Percentiles rank a stretch among this genome's conserved stretches.
Conservation (phyloP, 2,888 invertebrate species). For the Nephrotoma flavescens region DNA sequence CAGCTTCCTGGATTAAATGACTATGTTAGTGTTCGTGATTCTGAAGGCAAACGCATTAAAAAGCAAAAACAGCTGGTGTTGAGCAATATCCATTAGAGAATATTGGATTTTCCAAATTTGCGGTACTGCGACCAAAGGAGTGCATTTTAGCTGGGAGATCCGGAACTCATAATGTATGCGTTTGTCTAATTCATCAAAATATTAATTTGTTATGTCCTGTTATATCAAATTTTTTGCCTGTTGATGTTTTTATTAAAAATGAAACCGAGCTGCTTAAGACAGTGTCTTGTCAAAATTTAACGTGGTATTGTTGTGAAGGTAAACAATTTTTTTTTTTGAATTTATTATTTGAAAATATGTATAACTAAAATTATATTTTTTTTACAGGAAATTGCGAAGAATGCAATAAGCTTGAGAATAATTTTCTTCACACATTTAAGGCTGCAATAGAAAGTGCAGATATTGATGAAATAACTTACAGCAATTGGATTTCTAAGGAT, state of each 20-base stretch:
- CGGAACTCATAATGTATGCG: background rate
- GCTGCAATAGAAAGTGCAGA: background rate
- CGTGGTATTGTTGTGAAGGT: background rate
- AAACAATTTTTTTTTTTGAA: no score
- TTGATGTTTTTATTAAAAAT: background rate
- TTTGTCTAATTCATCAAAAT: background rate
- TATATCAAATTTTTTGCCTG: background rate
- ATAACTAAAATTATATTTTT: no score
- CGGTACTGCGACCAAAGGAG: background rate
- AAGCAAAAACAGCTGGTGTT: background rate
- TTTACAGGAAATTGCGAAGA: background rate
- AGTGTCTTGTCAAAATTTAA: background rate
- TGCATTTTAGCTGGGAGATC: background rate
- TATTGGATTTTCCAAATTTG: background rate
- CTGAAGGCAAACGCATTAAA: background rate
- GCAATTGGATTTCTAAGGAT: background rate
- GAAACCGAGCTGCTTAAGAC: background rate
- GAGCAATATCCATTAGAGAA: background rate
- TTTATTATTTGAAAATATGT: no score
- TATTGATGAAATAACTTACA: background rate
- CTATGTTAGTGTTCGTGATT: background rate
- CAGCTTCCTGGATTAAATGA: background rate
- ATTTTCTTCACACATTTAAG: background rate
- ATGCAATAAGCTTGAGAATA: background rate
- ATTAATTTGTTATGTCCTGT: background rate